Base-by-base conservation (phyloP, 2,797 vertebrate species). In the Rhincodon typus region DNA sequence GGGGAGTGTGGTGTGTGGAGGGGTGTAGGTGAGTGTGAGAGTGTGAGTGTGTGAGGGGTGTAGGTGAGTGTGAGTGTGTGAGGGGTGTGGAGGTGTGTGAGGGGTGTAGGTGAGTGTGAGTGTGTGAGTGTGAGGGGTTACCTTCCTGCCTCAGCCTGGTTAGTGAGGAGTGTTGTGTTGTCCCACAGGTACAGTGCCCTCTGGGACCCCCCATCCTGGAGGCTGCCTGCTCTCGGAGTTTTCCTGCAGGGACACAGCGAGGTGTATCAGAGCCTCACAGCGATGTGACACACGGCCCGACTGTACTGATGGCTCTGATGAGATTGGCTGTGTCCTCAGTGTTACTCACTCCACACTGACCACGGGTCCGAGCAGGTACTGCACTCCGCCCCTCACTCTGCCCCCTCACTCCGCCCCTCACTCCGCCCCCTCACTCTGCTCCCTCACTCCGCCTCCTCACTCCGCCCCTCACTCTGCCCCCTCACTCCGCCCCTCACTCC, bases 281-380 rank as follows among this genome's bases (percentile, higher is more conserved):
- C 97, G 97, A 0, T 99, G 98, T n/a, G 96, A 99, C 0, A 98
- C 98, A 0, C 74, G 97, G 34, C 96, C 96, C 0, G 97, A 99
- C 96, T 99, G 99, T 72, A 97, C 97, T 0, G 97, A 97, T 0
- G 97, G 98, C 96, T 97, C 98, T 0, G 98, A 99, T 27, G 98
- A 99, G 97, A 96, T 57, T 0, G 97, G 97, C 96, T 99, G 98
- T 42, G 70, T 95, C 70, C 94, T 96, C 5, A 94, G 94, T 0
- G 77, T 95, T 27, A 27, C 2, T 8, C 8, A 77, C 25, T 10
- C 8, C 74, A 77, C 34, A 8, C 30, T 0, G 74, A 15, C n/a
- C 0, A 0, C 30, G 0, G 84, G 34, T 17, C 3, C 96, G 8
- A 96, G 96, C 96, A 98, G 97, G 98, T 98, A 93, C 21, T 5